Evolutionary conservation across 2,888 invertebrate genomes (phyloP), one percentile per base, ranked within the genome.

Genomic region (Polyommatus icarus): DNA sequence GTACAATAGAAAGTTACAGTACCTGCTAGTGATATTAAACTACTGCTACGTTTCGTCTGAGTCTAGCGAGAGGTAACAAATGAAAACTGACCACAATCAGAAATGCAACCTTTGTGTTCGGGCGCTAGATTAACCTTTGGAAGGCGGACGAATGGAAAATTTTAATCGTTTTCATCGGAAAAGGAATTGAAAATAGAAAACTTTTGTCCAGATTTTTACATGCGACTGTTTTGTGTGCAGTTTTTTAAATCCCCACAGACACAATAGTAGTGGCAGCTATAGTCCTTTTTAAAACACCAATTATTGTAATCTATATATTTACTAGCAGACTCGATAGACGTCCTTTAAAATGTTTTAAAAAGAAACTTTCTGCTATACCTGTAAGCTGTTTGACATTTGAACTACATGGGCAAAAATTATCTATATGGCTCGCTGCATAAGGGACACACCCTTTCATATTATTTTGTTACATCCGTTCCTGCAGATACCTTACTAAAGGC

Each of bases 21-120:
- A 46, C 46, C 46, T 46, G 46, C 46, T 46, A 46, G 46, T 46
- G 46, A 46, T 46, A 46, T 46, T 29, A 15, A 10, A 29, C 67
- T 18, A 4, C 15, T 15, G 67, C 29, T 15, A 67, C 15, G 29
- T 29, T 32, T 18, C 18, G 46, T 40, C 46, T 40, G 20, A 46
- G 15, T 20, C 12, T 24, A 20, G 20, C 24, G 40, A 12, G 46
- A 46, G 12, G 40, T 46, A 24, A 73, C 73, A 73, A 73, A 73
- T 73, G 46, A 73, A 67, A 67, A 71, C 57, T 76, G 79, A 79
- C 79, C 79, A 24, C 40, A 29, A 12, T 10, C n/a, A 50, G n/a
- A 40, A n/a, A 67, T 12, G 0, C 12, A 5, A 75, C 29, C 32
- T 77, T 40, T 29, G 59, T 59, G 12, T 59, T 40, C 59, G 76